Base-by-base conservation (phyloP, 2,797 vertebrate species). In the Eutrigla gurnardus region DNA sequence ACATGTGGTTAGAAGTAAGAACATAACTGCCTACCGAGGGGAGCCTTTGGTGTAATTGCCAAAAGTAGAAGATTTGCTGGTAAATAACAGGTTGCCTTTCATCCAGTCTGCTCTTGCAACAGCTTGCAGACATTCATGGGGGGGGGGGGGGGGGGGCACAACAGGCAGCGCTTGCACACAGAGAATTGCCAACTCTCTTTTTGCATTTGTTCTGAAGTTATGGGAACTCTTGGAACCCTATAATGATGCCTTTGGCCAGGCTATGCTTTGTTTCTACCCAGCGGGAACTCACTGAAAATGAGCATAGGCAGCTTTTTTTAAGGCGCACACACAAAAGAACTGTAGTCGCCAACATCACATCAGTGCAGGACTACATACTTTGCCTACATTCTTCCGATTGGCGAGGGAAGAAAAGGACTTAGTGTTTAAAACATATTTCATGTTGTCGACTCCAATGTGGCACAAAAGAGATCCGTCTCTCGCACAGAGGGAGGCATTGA, bases 81-180 rank as follows among this genome's bases (percentile, higher is more conserved):
- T 88, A 88, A 89, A 89, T 89, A 89, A 84, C 89, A 88, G 88
- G 87, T 91, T 91, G 88, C 81, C 87, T 93, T 92, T 93, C 84
- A 92, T 90, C 90, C 80, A 73, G 78, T 77, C 83, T 88, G 82
- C 81, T 85, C 82, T 68, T 87, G 89, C 88, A 93, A 91, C 93
- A 93, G 91, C 93, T 93, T 94, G 92, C 76, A 86, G 77, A 83
- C 82, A 84, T 81, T 91, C 83, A 75, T 40, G 77, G 83, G 83
- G 85, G 87, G 84, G 84, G 85, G 88, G 83, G 75, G 75, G 81
- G 84, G 84, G 84, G 79, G 43, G 88, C 84, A 82, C 86, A 89
- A 86, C 60, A 70, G 90, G 86, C 85, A 80, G 82, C 86, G 79
- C 57, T 54, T 65, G 61, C 82, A 73, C 65, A 66, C 46, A 72